Evolutionary conservation across 2,888 invertebrate genomes (phyloP), one percentile per base, ranked within the genome.

Genomic region (Hetaerina titia): DNA sequence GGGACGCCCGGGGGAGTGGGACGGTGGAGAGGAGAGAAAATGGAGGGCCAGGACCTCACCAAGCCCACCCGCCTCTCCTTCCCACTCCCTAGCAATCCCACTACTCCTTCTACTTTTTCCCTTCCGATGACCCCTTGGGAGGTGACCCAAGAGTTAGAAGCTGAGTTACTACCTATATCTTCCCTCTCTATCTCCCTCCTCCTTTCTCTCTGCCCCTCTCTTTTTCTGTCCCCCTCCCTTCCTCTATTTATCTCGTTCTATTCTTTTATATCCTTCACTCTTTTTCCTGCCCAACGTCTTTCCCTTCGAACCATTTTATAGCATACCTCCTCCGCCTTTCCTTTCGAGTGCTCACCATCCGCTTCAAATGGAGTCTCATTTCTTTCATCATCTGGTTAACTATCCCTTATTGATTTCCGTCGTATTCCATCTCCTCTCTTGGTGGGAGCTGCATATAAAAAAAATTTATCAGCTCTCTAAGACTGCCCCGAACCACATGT

Each of bases 101-200:
- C 88, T n/a, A 6, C 22, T 69, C 7, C 69, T n/a, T 69, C 69
- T 69, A 8, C n/a, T 69, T 69, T 17, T 11, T 88, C 56, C 45
- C 56, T 56, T 88, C 56, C 56, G 45, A 88, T 88, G 88, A 88
- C 88, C 88, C 88, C 88, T 56, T 45, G 88, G 88, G 88, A 88
- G 88, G 88, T 56, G 88, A 88, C 88, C 88, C 88, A 17, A 8
- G 88, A 88, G 88, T 88, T 88, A 56, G 45, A 88, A 45, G 45
- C 88, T 56, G 88, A 88, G 45, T 56, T 69, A 69, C 69, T 69
- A n/a, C 69, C 69, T 69, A 22, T 22, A 45, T 45, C 45, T 45
- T 45, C 45, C 45, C 45, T 45, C 45, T 45, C 45, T 22, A 17
- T 22, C 56, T 45, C 15, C 17, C 45, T 88, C 56, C n/a, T n/a